These are phyloP conservation scores for Priocnemis perturbator DNA, from an alignment of 2,888 invertebrate species.

Conservation along the genomic window DNA sequence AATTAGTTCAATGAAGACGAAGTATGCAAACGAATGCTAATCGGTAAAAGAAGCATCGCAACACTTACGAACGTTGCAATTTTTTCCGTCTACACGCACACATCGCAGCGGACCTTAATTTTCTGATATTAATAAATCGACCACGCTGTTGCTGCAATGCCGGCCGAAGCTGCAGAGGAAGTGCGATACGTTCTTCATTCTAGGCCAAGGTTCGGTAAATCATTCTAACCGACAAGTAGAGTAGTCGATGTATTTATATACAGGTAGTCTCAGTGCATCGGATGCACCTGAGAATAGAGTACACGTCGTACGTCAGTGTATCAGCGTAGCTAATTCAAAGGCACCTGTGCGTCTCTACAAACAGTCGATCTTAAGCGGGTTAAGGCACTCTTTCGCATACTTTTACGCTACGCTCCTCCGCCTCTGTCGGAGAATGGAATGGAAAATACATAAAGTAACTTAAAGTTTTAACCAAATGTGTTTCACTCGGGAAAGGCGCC, in stretches of 20 bases:
- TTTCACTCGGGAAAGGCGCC: background rate
- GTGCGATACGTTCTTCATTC: constrained; percentile 1
- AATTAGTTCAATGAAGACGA: no score
- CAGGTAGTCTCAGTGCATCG: no score
- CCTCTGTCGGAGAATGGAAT: background rate
- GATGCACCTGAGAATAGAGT: constrained; percentile 22
- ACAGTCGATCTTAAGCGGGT: background rate
- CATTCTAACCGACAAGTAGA: no score
- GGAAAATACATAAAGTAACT: background rate
- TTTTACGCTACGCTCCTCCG: no score
- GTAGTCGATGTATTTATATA: background rate
- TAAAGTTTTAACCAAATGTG: background rate
- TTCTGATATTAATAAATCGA: background rate
- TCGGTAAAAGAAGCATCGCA: no score
- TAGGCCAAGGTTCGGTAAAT: background rate
- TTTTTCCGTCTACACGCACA: no score
- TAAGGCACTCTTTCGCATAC: no score
- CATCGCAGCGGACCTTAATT: background rate
- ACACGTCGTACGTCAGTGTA: constrained; percentile 24
- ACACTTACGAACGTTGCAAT: no score
- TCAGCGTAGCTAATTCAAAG: constrained; percentile 31
- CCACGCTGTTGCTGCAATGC: background rate
- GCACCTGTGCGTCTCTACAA: constrained; percentile 8
- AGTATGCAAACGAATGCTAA: no score
- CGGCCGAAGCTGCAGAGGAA: background rate